Percentiles rank a stretch among this genome's conserved stretches.
phyloP scores from a whole-genome alignment of 2,113 vertebrate genomes.

The Muntiacus muntjak region DNA sequence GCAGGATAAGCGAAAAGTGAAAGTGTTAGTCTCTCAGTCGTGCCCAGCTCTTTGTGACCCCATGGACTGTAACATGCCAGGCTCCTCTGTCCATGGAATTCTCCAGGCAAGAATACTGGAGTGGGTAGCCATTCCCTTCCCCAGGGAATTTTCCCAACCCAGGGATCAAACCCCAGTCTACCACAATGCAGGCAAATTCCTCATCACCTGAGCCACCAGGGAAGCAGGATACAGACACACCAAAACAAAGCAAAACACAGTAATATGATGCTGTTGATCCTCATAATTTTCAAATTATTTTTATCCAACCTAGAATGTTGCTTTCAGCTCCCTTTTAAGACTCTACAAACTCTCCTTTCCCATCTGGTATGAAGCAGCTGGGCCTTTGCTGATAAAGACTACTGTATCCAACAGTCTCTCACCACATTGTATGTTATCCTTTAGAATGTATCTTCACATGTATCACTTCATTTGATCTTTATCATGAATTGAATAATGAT shows the following conservation, averaged over 20 bases:
- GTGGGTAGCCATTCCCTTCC: not conserved
- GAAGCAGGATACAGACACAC: not conserved
- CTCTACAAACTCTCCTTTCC: not conserved
- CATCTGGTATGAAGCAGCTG: not conserved
- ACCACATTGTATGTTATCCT: not conserved
- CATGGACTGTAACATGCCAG: not conserved
- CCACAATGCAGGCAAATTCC: not conserved
- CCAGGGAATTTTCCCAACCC: not conserved
- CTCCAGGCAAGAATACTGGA: not conserved
- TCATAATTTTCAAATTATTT: constrained; percentile 1
- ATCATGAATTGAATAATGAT: not conserved
- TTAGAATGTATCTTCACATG: not conserved
- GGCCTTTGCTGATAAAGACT: not conserved
- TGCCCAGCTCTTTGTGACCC: not conserved
- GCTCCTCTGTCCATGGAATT: not conserved
- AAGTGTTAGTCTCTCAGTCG: not conserved
- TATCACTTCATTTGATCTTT: not conserved
- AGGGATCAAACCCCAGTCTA: not conserved
- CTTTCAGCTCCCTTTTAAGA: not conserved
- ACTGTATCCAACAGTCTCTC: not conserved
- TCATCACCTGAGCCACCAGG: not conserved
- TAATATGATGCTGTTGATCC: not conserved
- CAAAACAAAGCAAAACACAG: not conserved
- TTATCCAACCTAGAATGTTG: not conserved
- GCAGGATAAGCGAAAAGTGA: not conserved